Percentiles rank a stretch among this genome's conserved stretches.
Conservation (phyloP, 2,113 vertebrate genomes). For the Sclerurus mexicanus region DNA sequence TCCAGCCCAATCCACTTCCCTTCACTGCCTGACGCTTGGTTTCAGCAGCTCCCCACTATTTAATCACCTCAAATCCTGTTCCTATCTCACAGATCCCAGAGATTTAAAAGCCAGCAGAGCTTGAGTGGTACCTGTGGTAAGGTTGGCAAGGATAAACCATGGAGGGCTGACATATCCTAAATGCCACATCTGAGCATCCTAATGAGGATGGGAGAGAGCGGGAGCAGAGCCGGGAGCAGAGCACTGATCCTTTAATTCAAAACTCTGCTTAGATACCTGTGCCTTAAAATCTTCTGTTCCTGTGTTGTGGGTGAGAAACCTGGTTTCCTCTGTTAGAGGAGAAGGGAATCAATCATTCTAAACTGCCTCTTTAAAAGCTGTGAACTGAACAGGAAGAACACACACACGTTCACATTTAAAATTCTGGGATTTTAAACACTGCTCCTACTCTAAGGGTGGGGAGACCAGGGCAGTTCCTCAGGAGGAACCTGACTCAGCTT, state of each 20-base stretch:
- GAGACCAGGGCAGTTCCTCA: neutral
- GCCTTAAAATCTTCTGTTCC: neutral
- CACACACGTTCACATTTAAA: neutral
- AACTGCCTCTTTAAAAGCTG: neutral
- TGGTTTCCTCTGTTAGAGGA: neutral
- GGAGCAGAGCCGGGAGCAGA: neutral
- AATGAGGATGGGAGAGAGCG: neutral
- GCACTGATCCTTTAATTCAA: neutral
- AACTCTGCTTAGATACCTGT: neutral
- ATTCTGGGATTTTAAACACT: neutral
- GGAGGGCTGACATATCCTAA: neutral
- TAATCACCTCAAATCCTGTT: neutral
- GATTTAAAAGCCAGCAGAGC: neutral
- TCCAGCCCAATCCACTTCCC: neutral
- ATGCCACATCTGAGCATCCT: neutral
- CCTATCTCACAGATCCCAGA: neutral
- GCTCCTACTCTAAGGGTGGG: neutral
- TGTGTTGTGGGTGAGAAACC: neutral
- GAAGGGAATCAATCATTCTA: neutral
- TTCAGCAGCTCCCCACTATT: neutral
- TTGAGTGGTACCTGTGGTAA: neutral
- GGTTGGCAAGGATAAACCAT: accelerated
- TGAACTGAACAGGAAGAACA: neutral
- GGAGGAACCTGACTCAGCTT: neutral
- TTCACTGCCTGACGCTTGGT: neutral